Conservation (phyloP, 2,888 invertebrate genomes). For the Nemotelus nigrinus region DNA sequence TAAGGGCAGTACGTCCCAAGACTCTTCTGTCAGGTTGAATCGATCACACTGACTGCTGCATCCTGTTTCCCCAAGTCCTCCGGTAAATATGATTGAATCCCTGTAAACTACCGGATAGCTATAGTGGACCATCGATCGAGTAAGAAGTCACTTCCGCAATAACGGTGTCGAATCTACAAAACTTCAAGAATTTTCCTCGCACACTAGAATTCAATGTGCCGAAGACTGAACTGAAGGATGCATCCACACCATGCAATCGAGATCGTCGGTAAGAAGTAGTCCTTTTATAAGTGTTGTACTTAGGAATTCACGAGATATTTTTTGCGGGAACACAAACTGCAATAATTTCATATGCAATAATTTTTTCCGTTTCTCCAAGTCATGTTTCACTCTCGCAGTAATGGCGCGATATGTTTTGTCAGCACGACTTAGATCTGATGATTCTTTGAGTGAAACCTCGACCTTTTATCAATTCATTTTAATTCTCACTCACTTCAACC, state of each 20-base stretch:
- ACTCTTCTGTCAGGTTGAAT: constrained; percentile 20
- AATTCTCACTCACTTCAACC: neutral
- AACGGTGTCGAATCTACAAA: constrained; percentile 26
- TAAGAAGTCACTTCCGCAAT: constrained; percentile 12
- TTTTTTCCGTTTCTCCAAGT: constrained; percentile 32
- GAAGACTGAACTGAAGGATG: constrained; percentile 19
- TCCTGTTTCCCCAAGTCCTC: constrained; percentile 22
- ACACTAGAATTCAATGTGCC: constrained; percentile 11
- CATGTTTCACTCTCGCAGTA: constrained; percentile 23
- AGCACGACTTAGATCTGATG: neutral
- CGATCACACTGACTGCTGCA: constrained; percentile 27
- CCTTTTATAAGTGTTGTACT: constrained; percentile 14
- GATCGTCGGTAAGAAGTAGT: constrained; percentile 9
- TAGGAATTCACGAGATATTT: constrained; percentile 24
- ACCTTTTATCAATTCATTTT: neutral
- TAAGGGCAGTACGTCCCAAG: constrained; percentile 26
- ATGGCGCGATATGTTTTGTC: constrained; percentile 37
- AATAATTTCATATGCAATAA: constrained; percentile 7
- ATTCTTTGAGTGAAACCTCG: constrained; percentile 18
- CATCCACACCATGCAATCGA: constrained; percentile 31
- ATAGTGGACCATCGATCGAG: constrained; percentile 18
- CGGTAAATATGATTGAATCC: constrained; percentile 34
- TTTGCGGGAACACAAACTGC: constrained; percentile 17
- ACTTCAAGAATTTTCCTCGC: constrained; percentile 17
- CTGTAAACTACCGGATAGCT: constrained; percentile 32